Evolutionary conservation across 2,113 vertebrate genomes (phyloP), one percentile per base, ranked within the genome.

Genomic region (Caracal caracal): DNA sequence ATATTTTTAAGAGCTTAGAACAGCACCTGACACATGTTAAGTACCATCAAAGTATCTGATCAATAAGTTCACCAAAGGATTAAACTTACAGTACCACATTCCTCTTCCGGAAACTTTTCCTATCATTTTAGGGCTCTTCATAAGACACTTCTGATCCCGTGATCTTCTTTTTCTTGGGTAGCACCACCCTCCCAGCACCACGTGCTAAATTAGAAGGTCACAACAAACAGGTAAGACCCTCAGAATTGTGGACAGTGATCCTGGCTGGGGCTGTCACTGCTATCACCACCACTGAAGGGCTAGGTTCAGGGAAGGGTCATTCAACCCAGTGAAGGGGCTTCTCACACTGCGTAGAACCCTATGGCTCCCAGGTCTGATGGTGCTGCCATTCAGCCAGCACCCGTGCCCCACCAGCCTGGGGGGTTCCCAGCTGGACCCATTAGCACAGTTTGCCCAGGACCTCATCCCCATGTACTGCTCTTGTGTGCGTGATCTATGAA

Each of bases 401-500:
- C n/a, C 26, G 4, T 2, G 8, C 0, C 3, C 0, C 0, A 0
- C 12, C 12, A 33, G 11, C 11, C 8, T n/a, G 19, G 10, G 12
- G 30, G 4, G 0, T 7, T 30, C 13, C 30, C 9, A 30, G 24
- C 5, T 33, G 3, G 9, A 19, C 20, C 5, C 43, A 17, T 8
- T 0, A 59, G 47, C 28, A 51, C 1, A 3, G 9, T 19, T 49
- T 26, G 5, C 35, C 24, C 7, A 28, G 40, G 20, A 16, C 8
- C 10, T 76, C 7, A 12, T 4, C 10, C 9, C 30, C 20, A 24
- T 12, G 7, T 10, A 10, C 53, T 6, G 17, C 24, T 61, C 65
- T 85, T 71, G 1, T 65, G 81, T 63, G 73, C 2, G 0, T 13
- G 7, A 88, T 40, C 37, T 12, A 43, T 71, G 37, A 11, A 75